A percentile compares a stretch with the other conserved stretches of the same genome.
phyloP scores from a whole-genome alignment of 2,888 invertebrate species.

The Eupithecia insigniata region DNA sequence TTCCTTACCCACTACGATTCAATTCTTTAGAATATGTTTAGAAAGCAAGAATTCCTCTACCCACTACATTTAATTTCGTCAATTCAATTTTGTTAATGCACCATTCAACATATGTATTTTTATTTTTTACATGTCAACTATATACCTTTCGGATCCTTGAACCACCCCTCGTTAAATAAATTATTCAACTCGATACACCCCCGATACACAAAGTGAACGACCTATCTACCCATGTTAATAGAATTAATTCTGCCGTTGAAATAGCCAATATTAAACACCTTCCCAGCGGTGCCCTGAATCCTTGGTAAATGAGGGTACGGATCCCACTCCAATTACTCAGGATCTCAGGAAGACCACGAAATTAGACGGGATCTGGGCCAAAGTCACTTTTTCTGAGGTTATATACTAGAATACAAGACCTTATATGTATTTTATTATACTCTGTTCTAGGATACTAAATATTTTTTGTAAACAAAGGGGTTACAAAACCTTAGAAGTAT shows the following conservation, averaged over 20 bases:
- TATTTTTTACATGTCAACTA: no score
- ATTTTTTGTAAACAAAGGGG: neutral
- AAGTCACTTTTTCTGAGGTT: conserved; percentile 2
- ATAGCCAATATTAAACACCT: conserved; percentile 17
- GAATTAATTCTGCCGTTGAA: conserved; percentile 16
- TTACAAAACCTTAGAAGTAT: neutral
- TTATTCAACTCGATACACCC: conserved; percentile 19
- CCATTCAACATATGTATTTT: no score
- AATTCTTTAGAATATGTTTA: no score
- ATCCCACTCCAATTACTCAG: conserved; percentile 16
- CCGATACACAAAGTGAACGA: conserved; percentile 11
- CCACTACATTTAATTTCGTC: neutral
- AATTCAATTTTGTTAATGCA: neutral
- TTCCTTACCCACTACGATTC: neutral
- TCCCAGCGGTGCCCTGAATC: conserved; percentile 7
- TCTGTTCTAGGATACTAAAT: neutral
- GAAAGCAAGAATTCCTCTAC: neutral
- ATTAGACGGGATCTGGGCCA: conserved; percentile 1
- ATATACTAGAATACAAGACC: neutral
- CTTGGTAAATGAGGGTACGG: neutral
- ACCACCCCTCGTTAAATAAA: conserved; percentile 14
- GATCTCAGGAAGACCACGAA: conserved; percentile 11
- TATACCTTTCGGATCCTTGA: conserved; percentile 2
- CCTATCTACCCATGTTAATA: conserved; percentile 22
- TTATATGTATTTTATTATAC: neutral